Evolutionary conservation across 2,888 invertebrate species (phyloP), one percentile per base, ranked within the genome.

Genomic region (Hydriomena furcata): DNA sequence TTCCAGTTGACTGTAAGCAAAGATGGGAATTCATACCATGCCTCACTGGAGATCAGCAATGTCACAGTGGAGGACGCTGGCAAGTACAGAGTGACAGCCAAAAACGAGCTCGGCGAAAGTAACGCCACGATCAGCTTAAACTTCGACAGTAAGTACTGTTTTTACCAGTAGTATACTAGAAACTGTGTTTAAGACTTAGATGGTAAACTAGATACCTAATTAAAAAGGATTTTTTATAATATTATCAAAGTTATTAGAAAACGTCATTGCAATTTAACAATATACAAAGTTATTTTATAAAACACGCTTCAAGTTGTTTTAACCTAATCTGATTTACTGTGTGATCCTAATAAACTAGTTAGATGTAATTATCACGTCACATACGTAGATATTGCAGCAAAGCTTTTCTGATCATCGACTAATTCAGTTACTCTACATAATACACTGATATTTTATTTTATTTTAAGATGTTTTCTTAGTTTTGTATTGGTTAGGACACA

Each of bases 41-140:
- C 97, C 74, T 95, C 96, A 61, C 92, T 99, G 85, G 96, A 97
- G 89, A 97, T 99, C 78, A 94, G 94, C 91, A 97, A 97, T 85
- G 98, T 98, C 71, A 97, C 97, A 60, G 97, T 98, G 74, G 98
- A 98, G 92, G 98, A 98, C 92, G 98, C 98, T 89, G 98, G 98
- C 80, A 98, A 98, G 92, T 98, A 98, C 91, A 95, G 97, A 92
- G 97, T 98, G 73, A 97, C 96, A 74, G 98, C 98, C 74, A 98
- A 98, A 92, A 99, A 98, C 92, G 97, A 98, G 91, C 94, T 98
- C 74, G 99, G 99, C 82, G 98, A 99, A 91, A 97, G 97, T 83
- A 98, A 98, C 86, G 98, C 98, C 58, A 98, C 98, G 60, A 97
- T 98, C 89, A 98, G 98, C 91, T 94, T 98, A 73, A 98, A 98